phyloP scores from a whole-genome alignment of 2,113 vertebrate species.

The Dolichallabes microphthalmus region DNA sequence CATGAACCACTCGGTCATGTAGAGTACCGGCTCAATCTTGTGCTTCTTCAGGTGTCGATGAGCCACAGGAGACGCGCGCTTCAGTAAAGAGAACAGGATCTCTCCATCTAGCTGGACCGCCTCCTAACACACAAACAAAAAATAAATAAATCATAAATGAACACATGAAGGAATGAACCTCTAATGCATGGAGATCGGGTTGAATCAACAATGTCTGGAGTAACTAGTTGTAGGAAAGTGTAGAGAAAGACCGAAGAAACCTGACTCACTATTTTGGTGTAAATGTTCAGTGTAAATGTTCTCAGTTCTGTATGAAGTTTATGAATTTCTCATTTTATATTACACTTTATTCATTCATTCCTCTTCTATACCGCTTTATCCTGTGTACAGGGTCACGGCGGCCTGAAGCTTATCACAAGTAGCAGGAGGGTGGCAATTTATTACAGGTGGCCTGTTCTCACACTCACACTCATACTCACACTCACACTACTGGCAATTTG shows the following conservation, averaged over 20 bases:
- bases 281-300: not conserved
- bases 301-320: not conserved
- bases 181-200: not conserved
- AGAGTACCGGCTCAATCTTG: slow-evolving; percentile 92
- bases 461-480: too few species aligned
- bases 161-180: not conserved
- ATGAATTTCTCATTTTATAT: not conserved
- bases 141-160: not conserved
- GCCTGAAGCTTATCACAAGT: too few species aligned
- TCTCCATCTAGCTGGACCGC: slow-evolving; percentile 96
- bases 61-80: slow-evolving; percentile 79
- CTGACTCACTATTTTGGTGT: not conserved
- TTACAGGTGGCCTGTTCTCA: too few species aligned
- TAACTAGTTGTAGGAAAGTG: not conserved
- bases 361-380: too few species aligned
- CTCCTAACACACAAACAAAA: slow-evolving; percentile 75
- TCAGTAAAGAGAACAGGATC: slow-evolving; percentile 89
- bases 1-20: slow-evolving; percentile 99
- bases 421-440: too few species aligned
- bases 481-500: too few species aligned
- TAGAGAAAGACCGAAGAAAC: not conserved
- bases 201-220: not conserved
- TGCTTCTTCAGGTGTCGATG: slow-evolving; percentile 91
- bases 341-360: not conserved
- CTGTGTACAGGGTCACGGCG: too few species aligned